Percentiles rank a stretch among this genome's conserved stretches.
These are phyloP conservation scores for Leptodirus hochenwartii DNA, from an alignment of 2,888 invertebrate genomes.

Conservation along the genomic window DNA sequence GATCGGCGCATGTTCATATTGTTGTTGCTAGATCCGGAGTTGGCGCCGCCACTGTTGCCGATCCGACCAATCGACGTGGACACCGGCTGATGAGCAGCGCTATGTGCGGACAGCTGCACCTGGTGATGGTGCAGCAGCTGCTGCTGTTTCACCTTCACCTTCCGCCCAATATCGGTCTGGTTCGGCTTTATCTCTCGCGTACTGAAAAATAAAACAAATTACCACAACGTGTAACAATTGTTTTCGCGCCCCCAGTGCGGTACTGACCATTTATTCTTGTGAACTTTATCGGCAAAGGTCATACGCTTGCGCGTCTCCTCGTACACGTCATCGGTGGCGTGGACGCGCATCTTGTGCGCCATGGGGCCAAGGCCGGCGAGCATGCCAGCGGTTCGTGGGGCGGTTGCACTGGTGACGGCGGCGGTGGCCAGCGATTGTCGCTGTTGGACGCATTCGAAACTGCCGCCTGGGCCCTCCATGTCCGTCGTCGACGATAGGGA, in stretches of 20 bases:
- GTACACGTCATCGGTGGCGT: constrained; percentile 91
- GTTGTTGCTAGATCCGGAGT: constrained; percentile 16
- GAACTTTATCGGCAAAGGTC: constrained; percentile 81
- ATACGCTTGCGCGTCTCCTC: constrained; percentile 82
- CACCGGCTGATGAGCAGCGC: constrained; percentile 5
- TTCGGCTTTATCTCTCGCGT: constrained; percentile 87
- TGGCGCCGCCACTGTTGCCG: constrained; percentile 7
- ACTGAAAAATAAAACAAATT: constrained; percentile 33
- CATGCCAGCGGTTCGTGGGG: constrained; percentile 29
- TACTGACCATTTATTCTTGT: constrained; percentile 76
- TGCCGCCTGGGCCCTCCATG: constrained; percentile 70
- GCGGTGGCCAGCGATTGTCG: too few species aligned
- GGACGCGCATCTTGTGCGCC: constrained; percentile 76
- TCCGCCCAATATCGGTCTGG: constrained; percentile 75
- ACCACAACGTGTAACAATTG: not conserved
- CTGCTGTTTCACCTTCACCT: constrained; percentile 56
- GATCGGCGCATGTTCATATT: not conserved
- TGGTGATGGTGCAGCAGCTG: too few species aligned
- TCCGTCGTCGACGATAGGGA: constrained; percentile 62
- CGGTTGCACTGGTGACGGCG: too few species aligned
- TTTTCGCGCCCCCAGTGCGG: not conserved
- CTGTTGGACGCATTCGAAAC: constrained; percentile 80
- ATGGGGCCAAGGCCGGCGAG: constrained; percentile 74
- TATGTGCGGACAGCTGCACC: too few species aligned
- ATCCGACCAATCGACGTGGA: not conserved